Evolutionary conservation across 2,797 vertebrate species (phyloP), one percentile per base, ranked within the genome.

Genomic region (Falco cherrug): DNA sequence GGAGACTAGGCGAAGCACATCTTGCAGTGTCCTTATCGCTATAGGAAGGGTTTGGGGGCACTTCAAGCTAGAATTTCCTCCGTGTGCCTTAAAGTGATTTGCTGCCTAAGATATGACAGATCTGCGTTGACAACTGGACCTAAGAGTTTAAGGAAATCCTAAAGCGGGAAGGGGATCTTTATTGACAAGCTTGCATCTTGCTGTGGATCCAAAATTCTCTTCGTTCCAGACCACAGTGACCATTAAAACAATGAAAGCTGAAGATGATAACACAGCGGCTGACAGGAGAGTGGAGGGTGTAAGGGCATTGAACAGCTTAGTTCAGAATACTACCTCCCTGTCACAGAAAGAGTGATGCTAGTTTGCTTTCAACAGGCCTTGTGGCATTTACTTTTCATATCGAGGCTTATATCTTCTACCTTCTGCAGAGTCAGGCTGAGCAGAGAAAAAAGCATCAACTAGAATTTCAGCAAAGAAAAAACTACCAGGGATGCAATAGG

Each of bases 331-430:
- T 59, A 53, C 59, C 48, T 7, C 11, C 78, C 77, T 95, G 84
- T 75, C 89, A 83, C 79, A 89, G 85, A 80, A 83, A 81, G 51
- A 80, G 39, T n/a, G 76, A 73, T 87, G 48, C 61, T 43, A 39
- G 48, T 83, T 85, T 85, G 48, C 59, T 82, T 91, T 83, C 85
- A 75, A 11, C 24, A 50, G 70, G 61, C 87, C 85, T 80, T 39
- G 65, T 93, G 84, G 93, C 82, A 95, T 91, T 94, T 96, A 89
- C 95, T 94, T 97, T 96, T 96, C 70, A 50, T 88, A 96, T 59
- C 65, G 87, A 93, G 81, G 82, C 57, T 43, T 96, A 37, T 43
- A 86, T 65, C 78, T 96, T 93, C 75, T 45, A 88, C 78, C 85
- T 95, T 95, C 91, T 57, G 73, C 79, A 90, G 56, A 92, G 82